Evolutionary conservation across 2,797 vertebrate species (phyloP).

Genomic region (Alouatta caraya): DNA sequence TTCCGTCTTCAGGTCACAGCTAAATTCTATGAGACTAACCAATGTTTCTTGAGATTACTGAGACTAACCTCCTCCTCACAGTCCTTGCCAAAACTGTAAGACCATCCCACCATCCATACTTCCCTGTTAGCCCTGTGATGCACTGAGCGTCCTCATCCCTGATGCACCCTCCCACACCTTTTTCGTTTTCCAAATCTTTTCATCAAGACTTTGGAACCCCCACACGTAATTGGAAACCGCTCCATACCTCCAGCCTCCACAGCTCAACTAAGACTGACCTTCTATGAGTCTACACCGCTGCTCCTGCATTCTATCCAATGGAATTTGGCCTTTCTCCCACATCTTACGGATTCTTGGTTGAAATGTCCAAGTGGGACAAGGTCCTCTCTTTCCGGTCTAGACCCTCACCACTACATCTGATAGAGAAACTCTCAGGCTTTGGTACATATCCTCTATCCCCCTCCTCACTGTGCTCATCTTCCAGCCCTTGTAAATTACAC

Average conservation of each 20-base stretch:
- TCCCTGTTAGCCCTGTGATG: neutral
- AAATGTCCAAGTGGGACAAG: neutral
- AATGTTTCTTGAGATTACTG: neutral
- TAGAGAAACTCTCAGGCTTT: neutral
- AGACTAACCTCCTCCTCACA: neutral
- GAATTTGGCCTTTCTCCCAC: neutral
- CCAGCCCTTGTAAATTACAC: neutral
- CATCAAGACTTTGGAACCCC: neutral
- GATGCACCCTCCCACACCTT: accelerated
- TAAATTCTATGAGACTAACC: neutral
- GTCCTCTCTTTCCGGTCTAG: neutral
- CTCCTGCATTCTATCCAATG: accelerated
- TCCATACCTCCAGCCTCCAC: too few species aligned
- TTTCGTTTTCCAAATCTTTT: neutral
- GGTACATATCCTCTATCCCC: too few species aligned
- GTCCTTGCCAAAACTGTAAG: neutral
- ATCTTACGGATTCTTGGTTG: neutral
- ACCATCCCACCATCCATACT: neutral
- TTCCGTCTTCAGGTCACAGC: neutral
- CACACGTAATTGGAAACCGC: neutral
- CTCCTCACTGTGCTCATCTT: neutral
- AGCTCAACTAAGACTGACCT: neutral
- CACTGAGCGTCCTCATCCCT: neutral
- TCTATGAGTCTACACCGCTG: neutral
- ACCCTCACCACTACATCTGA: neutral